These are phyloP conservation scores for Stomatorhinus walkeri DNA, from an alignment of 2,797 vertebrate genomes.

Conservation along the genomic window DNA sequence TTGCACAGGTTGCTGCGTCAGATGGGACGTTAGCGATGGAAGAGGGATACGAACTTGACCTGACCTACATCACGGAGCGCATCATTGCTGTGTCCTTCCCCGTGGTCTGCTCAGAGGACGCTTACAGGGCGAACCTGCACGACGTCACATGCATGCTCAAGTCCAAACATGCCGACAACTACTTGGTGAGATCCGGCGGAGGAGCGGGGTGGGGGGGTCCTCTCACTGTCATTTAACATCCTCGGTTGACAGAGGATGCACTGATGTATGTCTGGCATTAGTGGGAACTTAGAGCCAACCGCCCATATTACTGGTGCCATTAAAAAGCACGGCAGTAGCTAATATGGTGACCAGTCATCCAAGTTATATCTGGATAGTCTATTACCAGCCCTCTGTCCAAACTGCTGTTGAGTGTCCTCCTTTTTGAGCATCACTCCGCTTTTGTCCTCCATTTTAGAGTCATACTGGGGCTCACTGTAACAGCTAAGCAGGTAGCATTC, in stretches of 20 bases:
- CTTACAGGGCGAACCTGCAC: slow-evolving; percentile 63
- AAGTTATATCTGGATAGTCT: neutral
- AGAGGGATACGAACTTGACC: slow-evolving; percentile 64
- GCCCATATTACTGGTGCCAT: neutral
- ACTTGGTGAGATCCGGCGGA: slow-evolving; percentile 64
- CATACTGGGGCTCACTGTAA: neutral
- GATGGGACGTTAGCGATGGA: slow-evolving; percentile 59
- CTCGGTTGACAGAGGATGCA: neutral
- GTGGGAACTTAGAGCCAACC: neutral
- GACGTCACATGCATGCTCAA: slow-evolving; percentile 75
- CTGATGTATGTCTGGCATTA: neutral
- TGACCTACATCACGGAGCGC: slow-evolving; percentile 82
- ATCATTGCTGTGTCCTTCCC: slow-evolving; percentile 76
- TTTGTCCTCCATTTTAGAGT: neutral
- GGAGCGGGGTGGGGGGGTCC: neutral
- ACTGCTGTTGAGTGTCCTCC: neutral
- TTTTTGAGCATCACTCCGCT: neutral
- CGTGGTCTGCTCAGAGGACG: slow-evolving; percentile 58
- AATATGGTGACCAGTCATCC: neutral
- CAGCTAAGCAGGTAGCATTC: neutral
- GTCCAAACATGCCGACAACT: slow-evolving; percentile 80
- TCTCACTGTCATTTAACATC: neutral
- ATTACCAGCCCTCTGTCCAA: neutral
- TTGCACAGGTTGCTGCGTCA: slow-evolving; percentile 40
- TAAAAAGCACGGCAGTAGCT: neutral